Evolutionary conservation across 2,797 vertebrate genomes (phyloP).

Genomic region (Aphelocoma californica): DNA sequence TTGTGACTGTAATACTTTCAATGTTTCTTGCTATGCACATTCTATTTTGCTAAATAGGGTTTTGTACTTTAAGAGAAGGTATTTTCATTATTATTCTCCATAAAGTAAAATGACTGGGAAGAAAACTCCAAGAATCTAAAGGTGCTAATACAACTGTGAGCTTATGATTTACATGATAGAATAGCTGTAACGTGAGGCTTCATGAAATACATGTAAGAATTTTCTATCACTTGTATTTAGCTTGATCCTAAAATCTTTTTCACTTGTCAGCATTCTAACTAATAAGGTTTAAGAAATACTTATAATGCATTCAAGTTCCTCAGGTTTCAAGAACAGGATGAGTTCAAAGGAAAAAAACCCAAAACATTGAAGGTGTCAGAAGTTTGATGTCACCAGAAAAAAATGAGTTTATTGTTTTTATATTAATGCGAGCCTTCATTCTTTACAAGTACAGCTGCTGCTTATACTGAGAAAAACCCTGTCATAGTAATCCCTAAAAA

Average conservation of each 20-base stretch:
- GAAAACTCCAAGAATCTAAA: neutral
- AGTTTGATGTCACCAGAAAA: neutral
- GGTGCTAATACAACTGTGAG: neutral
- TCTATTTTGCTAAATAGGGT: neutral
- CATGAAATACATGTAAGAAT: neutral
- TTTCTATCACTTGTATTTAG: neutral
- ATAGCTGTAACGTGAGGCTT: neutral
- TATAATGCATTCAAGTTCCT: neutral
- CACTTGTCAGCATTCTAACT: neutral
- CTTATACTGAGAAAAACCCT: neutral
- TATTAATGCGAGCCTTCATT: neutral
- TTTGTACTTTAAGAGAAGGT: neutral
- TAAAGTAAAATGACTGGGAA: neutral
- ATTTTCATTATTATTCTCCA: neutral
- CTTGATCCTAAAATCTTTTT: neutral
- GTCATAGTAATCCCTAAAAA: neutral
- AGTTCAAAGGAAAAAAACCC: neutral
- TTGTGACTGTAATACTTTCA: neutral
- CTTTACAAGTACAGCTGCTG: neutral
- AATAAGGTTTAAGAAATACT: conserved; percentile 16
- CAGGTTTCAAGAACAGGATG: neutral
- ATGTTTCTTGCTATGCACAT: neutral
- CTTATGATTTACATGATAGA: neutral
- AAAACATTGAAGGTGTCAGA: neutral
- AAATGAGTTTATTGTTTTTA: neutral